Evolutionary conservation across 2,888 invertebrate genomes (phyloP).

Genomic region (Apamea anceps): DNA sequence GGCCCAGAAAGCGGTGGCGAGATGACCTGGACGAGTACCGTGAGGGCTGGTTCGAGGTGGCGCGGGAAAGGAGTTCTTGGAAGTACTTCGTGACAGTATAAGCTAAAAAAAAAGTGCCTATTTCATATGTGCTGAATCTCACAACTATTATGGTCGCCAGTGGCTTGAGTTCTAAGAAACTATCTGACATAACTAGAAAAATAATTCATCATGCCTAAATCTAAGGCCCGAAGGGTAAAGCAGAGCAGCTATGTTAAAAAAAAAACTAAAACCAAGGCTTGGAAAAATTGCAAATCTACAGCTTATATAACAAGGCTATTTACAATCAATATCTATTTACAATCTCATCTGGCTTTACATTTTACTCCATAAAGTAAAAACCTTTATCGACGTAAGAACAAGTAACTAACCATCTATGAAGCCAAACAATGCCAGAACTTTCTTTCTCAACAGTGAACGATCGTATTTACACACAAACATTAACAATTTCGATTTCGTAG

Average conservation of each 20-base stretch:
- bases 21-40: too few species aligned
- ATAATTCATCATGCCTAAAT: neutral
- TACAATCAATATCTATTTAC: too few species aligned
- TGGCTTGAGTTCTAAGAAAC: neutral
- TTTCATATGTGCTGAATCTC: neutral
- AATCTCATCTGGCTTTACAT: neutral
- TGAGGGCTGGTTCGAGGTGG: too few species aligned
- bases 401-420: slow-evolving; percentile 5
- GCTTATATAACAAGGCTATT: neutral
- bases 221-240: neutral
- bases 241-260: too few species aligned
- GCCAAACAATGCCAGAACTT: slow-evolving; percentile 35
- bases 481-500: slow-evolving; percentile 57
- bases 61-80: too few species aligned
- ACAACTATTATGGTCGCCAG: neutral
- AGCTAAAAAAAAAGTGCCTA: neutral
- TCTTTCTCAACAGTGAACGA: slow-evolving; percentile 34
- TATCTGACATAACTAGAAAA: neutral
- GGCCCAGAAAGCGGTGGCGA: too few species aligned
- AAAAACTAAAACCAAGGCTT: too few species aligned
- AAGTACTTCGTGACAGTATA: too few species aligned
- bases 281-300: neutral
- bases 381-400: slow-evolving; percentile 1
- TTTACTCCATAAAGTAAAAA: neutral
- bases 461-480: slow-evolving; percentile 58